Percentiles rank a stretch among this genome's conserved stretches.
These are phyloP conservation scores for Nylanderia fulva DNA, from an alignment of 1,140 invertebrate species.

Conservation along the genomic window DNA sequence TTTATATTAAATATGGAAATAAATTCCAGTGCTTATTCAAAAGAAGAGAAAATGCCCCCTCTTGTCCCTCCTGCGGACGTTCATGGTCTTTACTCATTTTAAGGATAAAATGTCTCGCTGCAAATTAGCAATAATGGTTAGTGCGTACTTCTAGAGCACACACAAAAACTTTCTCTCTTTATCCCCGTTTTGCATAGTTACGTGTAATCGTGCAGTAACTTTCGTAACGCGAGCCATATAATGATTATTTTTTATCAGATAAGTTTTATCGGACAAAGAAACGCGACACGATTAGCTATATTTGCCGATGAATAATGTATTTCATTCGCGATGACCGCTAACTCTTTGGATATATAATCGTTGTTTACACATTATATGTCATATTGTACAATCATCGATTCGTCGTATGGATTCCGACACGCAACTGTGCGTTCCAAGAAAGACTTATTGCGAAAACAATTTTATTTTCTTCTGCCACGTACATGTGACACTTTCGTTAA, in stretches of 20 bases:
- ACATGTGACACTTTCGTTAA: background rate
- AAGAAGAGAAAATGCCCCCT: too few relatives aligned
- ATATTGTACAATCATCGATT: constrained; percentile 22
- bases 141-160: background rate
- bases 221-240: background rate
- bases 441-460: constrained; percentile 21
- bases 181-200: background rate
- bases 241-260: constrained; percentile 4
- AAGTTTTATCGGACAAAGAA: constrained; percentile 22
- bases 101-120: constrained; percentile 8
- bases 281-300: background rate
- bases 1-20: too few relatives aligned
- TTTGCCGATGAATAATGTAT: constrained; percentile 33
- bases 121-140: background rate
- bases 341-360: constrained; percentile 1
- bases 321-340: background rate
- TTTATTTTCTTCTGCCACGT: constrained; percentile 70
- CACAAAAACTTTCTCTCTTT: background rate
- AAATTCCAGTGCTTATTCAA: too few relatives aligned
- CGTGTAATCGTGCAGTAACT: background rate
- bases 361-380: constrained; percentile 45
- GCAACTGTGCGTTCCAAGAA: constrained; percentile 14
- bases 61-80: too few relatives aligned
- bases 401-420: constrained; percentile 8
- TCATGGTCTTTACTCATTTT: too few relatives aligned